Evolutionary conservation across 2,888 invertebrate species (phyloP).

Genomic region (Anaspis maculata): DNA sequence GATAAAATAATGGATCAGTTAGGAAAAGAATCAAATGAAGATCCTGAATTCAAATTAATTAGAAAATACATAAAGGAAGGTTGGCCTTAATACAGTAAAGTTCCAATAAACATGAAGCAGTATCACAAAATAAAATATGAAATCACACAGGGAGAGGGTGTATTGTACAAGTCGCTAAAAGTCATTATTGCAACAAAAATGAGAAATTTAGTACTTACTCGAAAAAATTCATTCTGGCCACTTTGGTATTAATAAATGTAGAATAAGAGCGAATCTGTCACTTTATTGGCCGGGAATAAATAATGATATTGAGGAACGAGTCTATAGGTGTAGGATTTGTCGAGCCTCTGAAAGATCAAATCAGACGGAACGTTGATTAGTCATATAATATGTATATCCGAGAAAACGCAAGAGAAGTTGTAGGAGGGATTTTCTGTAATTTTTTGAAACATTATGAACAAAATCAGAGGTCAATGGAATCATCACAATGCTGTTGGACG

Average conservation of each 20-base stretch:
- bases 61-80: conserved; percentile 16
- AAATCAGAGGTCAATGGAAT: too few relatives aligned
- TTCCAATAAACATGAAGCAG: conserved; percentile 3
- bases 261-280: background rate
- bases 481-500: too few relatives aligned
- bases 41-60: conserved; percentile 17
- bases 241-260: too few relatives aligned
- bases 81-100: conserved; percentile 8
- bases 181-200: conserved; percentile 17
- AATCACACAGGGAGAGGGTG: conserved; percentile 9
- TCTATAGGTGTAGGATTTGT: background rate
- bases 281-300: conserved; percentile 1
- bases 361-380: background rate
- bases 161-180: conserved; percentile 17
- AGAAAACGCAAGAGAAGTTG: background rate
- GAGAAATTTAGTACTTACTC: too few relatives aligned
- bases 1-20: conserved; percentile 10
- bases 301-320: background rate
- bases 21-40: conserved; percentile 11
- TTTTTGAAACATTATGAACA: too few relatives aligned
- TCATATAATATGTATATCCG: background rate
- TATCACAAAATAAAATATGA: conserved; percentile 14
- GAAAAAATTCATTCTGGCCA: too few relatives aligned
- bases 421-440: background rate
- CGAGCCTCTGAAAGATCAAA: background rate